Percentiles rank a stretch among this genome's conserved stretches.
Evolutionary conservation across 2,797 vertebrate species (phyloP).

Genomic region (Argya squamiceps): DNA sequence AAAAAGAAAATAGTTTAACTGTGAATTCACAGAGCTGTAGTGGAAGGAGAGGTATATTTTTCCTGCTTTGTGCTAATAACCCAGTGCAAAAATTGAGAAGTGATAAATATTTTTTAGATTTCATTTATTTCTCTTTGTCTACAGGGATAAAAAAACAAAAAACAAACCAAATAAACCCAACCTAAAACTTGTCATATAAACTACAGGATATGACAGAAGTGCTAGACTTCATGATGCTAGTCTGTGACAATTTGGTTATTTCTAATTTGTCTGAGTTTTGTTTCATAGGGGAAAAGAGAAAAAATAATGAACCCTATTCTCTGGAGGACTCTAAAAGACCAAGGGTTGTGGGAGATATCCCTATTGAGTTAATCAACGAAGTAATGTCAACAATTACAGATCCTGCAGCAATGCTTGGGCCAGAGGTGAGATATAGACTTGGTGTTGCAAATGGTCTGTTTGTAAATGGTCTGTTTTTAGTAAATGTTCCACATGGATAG

Average conservation of each 20-base stretch:
- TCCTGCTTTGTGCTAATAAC: background rate
- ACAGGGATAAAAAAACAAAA: background rate
- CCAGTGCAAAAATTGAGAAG: background rate
- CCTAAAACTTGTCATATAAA: background rate
- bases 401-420: constrained; percentile 89
- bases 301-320: constrained; percentile 84
- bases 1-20: background rate
- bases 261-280: constrained; percentile 23
- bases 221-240: background rate
- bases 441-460: background rate
- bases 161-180: accelerated
- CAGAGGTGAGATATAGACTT: constrained; percentile 83
- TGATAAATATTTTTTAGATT: background rate
- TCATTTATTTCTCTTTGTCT: background rate
- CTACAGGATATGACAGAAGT: background rate
- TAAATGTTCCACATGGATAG: background rate
- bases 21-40: background rate
- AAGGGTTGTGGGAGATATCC: constrained; percentile 92
- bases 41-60: background rate
- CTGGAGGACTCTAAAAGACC: constrained; percentile 90
- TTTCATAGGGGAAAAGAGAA: constrained; percentile 90
- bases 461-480: background rate
- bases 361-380: constrained; percentile 95
- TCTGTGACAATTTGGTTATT: background rate
- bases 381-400: constrained; percentile 98